phyloP scores from a whole-genome alignment of 2,888 invertebrate genomes.

The Eumerus sabulonum region DNA sequence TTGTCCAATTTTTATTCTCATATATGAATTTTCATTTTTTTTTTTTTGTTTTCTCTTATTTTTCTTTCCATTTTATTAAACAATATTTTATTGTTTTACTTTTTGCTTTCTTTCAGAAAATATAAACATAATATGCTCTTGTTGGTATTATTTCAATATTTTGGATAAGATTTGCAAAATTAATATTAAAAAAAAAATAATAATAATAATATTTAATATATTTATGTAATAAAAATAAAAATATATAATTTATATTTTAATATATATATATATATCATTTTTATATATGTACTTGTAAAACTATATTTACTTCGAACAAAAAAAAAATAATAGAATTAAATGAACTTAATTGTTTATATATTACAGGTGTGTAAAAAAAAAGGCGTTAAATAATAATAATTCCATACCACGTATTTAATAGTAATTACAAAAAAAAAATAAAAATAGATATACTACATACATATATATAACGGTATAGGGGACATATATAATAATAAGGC shows the following conservation, averaged over 20 bases:
- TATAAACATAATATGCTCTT: conserved; percentile 59
- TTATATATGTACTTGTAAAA: not conserved
- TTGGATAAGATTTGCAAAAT: conserved; percentile 41
- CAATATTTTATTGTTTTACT: conserved; percentile 39
- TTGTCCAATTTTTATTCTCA: conserved; percentile 57
- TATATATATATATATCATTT: conserved; percentile 7
- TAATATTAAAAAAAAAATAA: conserved; percentile 17
- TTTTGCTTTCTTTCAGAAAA: conserved; percentile 34
- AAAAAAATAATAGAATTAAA: too few species aligned
- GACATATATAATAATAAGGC: too few species aligned
- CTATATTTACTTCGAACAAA: too few species aligned
- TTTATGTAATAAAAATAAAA: conserved; percentile 3
- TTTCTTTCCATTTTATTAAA: conserved; percentile 35
- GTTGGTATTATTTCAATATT: conserved; percentile 24
- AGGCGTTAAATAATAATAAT: too few species aligned
- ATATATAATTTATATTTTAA: conserved; percentile 14
- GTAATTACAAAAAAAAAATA: too few species aligned
- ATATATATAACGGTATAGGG: too few species aligned
- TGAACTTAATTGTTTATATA: too few species aligned
- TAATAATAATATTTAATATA: conserved; percentile 8
- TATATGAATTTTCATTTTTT: conserved; percentile 33
- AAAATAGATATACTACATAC: too few species aligned
- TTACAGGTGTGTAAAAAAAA: too few species aligned
- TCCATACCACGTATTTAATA: too few species aligned
- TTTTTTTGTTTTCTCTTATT: conserved; percentile 15